Conservation (phyloP, 2,113 vertebrate species). For the Centrocercus urophasianus region DNA sequence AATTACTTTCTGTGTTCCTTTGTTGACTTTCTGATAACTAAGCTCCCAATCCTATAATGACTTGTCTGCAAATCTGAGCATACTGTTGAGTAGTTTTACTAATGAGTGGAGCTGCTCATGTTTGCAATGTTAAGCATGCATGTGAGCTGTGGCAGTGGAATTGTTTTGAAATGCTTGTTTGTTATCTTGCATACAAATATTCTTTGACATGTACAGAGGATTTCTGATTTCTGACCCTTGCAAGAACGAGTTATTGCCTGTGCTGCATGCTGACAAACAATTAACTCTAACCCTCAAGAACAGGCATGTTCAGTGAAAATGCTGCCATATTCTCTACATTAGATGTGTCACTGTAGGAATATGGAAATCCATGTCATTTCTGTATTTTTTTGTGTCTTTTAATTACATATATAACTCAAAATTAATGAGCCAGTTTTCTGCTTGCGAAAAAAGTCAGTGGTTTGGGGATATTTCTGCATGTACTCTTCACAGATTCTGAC, state of each 20-base stretch:
- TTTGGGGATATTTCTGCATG: neutral
- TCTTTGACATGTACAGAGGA: neutral
- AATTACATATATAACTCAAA: conserved; percentile 17
- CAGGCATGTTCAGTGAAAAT: neutral
- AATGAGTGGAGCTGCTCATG: neutral
- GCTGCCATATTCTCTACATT: neutral
- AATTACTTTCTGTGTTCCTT: neutral
- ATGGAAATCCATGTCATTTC: neutral
- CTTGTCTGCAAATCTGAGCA: neutral
- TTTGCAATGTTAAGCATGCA: neutral
- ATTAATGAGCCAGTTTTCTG: conserved; percentile 38
- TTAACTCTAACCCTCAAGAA: neutral
- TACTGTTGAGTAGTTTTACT: neutral
- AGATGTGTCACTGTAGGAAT: neutral
- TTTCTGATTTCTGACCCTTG: neutral
- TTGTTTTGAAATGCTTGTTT: neutral
- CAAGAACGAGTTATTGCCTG: neutral
- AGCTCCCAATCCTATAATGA: neutral
- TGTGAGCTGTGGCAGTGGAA: neutral
- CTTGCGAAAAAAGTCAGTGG: conserved; percentile 36
- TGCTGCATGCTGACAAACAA: neutral
- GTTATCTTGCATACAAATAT: neutral
- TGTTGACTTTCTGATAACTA: neutral
- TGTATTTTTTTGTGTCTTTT: neutral
- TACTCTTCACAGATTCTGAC: conserved; percentile 7